Evolutionary conservation across 2,797 vertebrate species (phyloP).

Genomic region (Poecilia gillii): DNA sequence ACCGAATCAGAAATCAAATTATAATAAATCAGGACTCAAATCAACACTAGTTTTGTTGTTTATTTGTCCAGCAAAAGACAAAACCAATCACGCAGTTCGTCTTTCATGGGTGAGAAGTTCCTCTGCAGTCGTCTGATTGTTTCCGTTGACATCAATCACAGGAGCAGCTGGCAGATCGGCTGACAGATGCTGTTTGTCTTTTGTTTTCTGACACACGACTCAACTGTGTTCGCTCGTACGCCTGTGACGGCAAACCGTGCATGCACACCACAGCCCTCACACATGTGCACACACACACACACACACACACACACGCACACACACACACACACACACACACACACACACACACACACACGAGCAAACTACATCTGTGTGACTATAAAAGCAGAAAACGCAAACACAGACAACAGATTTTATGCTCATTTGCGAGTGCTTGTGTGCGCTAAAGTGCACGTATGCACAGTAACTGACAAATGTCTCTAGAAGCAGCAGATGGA

Average conservation of each 20-base stretch:
- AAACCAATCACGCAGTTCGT: conserved; percentile 58
- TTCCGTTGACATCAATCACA: conserved; percentile 75
- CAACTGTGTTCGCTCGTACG: conserved; percentile 38
- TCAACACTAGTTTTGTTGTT: conserved; percentile 40
- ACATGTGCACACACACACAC: conserved; percentile 20
- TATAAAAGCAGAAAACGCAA: conserved; percentile 33
- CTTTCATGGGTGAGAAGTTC: conserved; percentile 75
- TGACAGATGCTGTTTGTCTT: conserved; percentile 76
- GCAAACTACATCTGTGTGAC: conserved; percentile 29
- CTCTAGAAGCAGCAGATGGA: conserved; percentile 62
- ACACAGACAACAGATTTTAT: conserved; percentile 17
- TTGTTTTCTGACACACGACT: conserved; percentile 60
- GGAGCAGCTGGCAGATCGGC: conserved; percentile 68
- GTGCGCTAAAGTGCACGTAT: conserved; percentile 26
- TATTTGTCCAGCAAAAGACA: conserved; percentile 55
- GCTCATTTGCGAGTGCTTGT: conserved; percentile 30
- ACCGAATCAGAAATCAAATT: conserved; percentile 15
- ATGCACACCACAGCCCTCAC: background rate
- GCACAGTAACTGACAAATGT: conserved; percentile 51
- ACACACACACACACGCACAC: too few species aligned
- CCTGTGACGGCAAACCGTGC: conserved; percentile 29
- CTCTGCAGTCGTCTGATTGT: conserved; percentile 57
- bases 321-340: conserved; percentile 28
- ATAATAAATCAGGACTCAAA: conserved; percentile 12
- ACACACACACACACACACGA: conserved; percentile 19